Base-by-base conservation (phyloP, 2,797 vertebrate genomes). In the Diceros bicornis region DNA sequence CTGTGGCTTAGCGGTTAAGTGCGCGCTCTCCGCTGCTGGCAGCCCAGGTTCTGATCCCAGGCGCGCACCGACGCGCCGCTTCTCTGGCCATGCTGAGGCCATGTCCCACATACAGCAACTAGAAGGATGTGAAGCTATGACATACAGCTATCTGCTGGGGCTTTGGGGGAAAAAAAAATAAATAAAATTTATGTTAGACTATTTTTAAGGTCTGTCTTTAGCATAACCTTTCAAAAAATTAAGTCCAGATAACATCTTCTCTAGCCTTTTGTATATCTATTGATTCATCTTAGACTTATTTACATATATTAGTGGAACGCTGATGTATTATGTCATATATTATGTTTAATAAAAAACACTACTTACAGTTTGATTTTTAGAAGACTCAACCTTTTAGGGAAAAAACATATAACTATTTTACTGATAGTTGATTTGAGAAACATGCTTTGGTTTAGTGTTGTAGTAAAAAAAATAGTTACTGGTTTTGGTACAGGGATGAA, bases 171-270 rank as follows among this genome's bases (percentile, higher is more conserved):
- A 41, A 41, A 41, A 41, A 41, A 41, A 41, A 41, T 41, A 41
- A 41, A 41, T 93, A 84, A 97, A 93, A 37, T 94, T 96, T 75
- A 12, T 91, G 55, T 93, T 82, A 93, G 50, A 83, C 16, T 95
- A 82, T 55, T 82, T 96, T 78, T n/a, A 59, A 83, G 34, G 52
- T 50, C 32, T 7, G 7, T 68, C 72, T 96, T 94, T 94, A 16
- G 4, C 4, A 74, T 93, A 74, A 68, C n/a, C 55, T 91, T 93
- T 93, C 12, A 84, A 91, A 96, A 86, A 89, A 85, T 61, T 88
- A 79, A 91, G 27, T 74, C 47, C 16, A 3, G 34, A 4, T 81
- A 62, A 82, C 10, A 69, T 82, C 47, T 81, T 97, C 23, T 95
- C 14, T 84, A 64, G 17, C 12, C n/a, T 75, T 89, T 90, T 74